A percentile compares a stretch with the other conserved stretches of the same genome.
Evolutionary conservation across 2,888 invertebrate genomes (phyloP).

Genomic region (Apotomis betuletana): DNA sequence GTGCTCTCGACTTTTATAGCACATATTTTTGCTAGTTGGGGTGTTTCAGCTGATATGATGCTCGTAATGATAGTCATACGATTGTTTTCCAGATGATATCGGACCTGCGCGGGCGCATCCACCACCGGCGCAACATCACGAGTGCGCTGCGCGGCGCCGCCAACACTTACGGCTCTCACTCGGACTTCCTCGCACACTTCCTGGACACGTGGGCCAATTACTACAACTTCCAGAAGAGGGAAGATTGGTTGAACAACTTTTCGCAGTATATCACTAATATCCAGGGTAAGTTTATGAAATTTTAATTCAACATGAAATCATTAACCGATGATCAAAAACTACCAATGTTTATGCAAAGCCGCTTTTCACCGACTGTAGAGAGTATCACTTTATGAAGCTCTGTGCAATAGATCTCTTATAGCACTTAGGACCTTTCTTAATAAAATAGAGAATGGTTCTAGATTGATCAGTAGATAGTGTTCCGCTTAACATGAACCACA

Average conservation of each 20-base stretch:
- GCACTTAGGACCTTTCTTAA: no score
- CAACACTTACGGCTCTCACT: conserved; percentile 86
- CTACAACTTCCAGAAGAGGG: conserved; percentile 86
- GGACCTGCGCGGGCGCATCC: conserved; percentile 34
- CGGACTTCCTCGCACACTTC: conserved; percentile 70
- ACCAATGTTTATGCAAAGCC: no score
- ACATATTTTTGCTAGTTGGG: no score
- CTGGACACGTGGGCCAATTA: conserved; percentile 83
- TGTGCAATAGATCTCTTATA: no score
- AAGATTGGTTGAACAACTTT: conserved; percentile 84
- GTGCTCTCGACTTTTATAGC: no score
- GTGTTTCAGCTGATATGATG: no score
- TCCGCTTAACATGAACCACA: no score
- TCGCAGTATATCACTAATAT: conserved; percentile 87
- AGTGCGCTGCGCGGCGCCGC: conserved; percentile 77
- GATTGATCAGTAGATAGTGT: no score
- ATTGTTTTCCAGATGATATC: conserved; percentile 31
- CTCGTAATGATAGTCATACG: not conserved
- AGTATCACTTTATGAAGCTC: no score
- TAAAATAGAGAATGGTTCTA: no score
- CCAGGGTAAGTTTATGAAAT: conserved; percentile 70
- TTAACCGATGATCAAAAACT: no score
- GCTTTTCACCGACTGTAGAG: no score
- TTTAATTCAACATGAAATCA: not conserved
- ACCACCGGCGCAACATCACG: conserved; percentile 29